Evolutionary conservation across 1,140 invertebrate species (phyloP).

Genomic region (Pogonomyrmex barbatus): DNA sequence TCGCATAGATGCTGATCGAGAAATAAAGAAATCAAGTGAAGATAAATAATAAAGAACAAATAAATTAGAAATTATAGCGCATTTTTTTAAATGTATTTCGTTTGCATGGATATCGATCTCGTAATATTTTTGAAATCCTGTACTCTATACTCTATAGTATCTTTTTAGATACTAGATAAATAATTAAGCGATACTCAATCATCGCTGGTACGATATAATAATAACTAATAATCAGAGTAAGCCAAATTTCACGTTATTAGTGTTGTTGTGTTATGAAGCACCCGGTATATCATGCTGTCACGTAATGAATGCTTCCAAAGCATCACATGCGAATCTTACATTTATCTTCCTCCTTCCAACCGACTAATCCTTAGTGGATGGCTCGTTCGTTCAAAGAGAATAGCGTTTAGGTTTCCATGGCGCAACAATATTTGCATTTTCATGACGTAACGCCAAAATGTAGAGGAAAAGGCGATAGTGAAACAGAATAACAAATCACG

Average conservation of each 20-base stretch:
- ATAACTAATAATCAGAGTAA: neutral
- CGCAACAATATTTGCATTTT: constrained; percentile 62
- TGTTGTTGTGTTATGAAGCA: neutral
- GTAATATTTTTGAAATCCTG: neutral
- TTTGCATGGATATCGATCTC: neutral
- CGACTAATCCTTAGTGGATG: constrained; percentile 75
- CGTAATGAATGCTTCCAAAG: constrained; percentile 53
- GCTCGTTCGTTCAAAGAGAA: constrained; percentile 63
- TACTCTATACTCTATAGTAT: neutral
- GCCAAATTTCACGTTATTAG: neutral
- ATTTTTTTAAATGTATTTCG: neutral
- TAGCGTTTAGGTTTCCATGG: constrained; percentile 60
- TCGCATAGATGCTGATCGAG: neutral
- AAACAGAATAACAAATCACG: constrained; percentile 61
- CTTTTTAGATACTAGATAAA: neutral
- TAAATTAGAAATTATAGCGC: neutral
- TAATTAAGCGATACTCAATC: neutral
- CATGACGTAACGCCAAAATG: constrained; percentile 42
- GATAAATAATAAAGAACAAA: neutral
- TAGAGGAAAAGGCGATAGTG: constrained; percentile 13
- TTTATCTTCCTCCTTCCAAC: constrained; percentile 81
- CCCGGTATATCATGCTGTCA: constrained; percentile 46
- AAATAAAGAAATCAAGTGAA: neutral
- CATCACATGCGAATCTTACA: constrained; percentile 82
- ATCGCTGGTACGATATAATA: neutral